Conservation (phyloP, 1,140 invertebrate genomes). For the Mya arenaria region DNA sequence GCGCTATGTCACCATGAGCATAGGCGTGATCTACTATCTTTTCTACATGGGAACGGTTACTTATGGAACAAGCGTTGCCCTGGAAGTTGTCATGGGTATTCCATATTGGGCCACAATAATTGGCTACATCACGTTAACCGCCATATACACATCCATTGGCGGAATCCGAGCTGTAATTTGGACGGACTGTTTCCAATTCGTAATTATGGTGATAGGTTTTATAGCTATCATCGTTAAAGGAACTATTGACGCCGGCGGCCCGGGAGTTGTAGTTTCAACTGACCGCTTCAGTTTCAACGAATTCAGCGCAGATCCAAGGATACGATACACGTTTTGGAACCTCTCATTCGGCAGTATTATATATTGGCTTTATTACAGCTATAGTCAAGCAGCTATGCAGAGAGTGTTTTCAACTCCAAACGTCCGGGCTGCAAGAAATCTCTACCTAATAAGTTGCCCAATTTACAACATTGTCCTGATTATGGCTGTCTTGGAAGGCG, state of each 20-base stretch:
- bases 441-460: conserved; percentile 4
- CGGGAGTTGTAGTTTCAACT: neutral
- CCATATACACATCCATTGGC: no score
- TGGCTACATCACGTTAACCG: no score
- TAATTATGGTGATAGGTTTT: conserved; percentile 19
- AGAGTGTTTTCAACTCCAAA: conserved; percentile 7
- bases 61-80: no score
- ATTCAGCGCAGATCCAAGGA: conserved; percentile 24
- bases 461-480: neutral
- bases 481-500: conserved; percentile 15
- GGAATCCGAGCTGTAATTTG: conserved; percentile 39
- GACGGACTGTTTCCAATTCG: conserved; percentile 28
- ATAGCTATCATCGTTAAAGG: conserved; percentile 3
- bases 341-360: neutral
- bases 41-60: no score
- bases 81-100: no score
- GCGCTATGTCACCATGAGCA: neutral
- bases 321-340: conserved; percentile 34
- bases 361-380: no score
- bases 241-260: conserved; percentile 3
- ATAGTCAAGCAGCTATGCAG: no score
- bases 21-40: no score
- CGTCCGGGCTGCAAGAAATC: neutral
- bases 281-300: neutral
- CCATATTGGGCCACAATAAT: no score